Conservation (phyloP, 2,797 vertebrate species). For the Dromococcyx pavoninus region DNA sequence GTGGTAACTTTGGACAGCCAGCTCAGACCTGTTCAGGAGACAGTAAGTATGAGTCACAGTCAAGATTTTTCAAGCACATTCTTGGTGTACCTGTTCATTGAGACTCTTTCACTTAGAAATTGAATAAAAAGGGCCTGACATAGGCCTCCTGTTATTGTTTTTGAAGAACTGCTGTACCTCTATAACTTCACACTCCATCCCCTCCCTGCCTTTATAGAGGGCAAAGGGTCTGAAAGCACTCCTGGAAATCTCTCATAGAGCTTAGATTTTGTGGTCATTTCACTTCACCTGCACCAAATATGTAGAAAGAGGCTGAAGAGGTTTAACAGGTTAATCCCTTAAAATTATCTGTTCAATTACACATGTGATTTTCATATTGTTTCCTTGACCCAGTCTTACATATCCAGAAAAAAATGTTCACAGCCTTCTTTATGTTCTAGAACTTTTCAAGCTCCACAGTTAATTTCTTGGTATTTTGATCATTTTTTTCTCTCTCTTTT, state of each 20-base stretch:
- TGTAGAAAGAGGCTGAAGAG: not conserved
- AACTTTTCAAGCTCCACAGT: not conserved
- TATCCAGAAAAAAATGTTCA: not conserved
- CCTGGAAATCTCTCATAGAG: not conserved
- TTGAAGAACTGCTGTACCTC: not conserved
- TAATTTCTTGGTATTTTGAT: not conserved
- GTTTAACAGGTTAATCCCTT: not conserved
- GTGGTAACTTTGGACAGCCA: constrained; percentile 59
- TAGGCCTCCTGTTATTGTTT: not conserved
- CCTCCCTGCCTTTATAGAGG: not conserved
- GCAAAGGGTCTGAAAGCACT: not conserved
- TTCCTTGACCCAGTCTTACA: not conserved
- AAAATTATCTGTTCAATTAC: not conserved
- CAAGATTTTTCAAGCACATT: not conserved
- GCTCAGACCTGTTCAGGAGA: constrained; percentile 61
- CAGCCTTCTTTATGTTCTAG: not conserved
- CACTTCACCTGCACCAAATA: not conserved
- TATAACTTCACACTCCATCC: not conserved
- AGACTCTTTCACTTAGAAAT: not conserved
- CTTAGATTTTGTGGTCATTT: not conserved
- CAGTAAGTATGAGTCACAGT: constrained; percentile 33
- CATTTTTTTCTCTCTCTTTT: not conserved
- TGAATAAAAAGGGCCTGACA: not conserved
- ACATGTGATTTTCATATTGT: not conserved
- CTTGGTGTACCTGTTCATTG: not conserved